Conservation (phyloP, 2,797 vertebrate genomes). For the Cyprinodon diabolis region DNA sequence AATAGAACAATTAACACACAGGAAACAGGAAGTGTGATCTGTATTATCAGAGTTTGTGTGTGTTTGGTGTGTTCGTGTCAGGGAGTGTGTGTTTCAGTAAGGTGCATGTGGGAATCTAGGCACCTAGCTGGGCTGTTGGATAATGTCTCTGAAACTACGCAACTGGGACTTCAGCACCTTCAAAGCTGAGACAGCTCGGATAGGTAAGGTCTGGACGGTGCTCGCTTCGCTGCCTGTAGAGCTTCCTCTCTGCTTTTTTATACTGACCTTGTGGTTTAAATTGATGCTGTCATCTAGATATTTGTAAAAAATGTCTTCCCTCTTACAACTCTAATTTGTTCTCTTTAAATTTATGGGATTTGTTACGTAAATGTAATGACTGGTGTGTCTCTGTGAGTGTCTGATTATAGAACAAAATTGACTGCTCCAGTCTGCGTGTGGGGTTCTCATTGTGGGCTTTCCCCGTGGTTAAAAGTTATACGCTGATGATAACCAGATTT, state of each 20-base stretch:
- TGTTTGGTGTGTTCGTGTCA: conserved; percentile 21
- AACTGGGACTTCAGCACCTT: conserved; percentile 94
- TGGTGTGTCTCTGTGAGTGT: background rate
- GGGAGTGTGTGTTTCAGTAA: conserved; percentile 13
- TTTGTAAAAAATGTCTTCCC: background rate
- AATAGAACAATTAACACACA: conserved; percentile 70
- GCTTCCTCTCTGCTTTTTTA: conserved; percentile 9
- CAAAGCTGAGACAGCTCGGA: conserved; percentile 86
- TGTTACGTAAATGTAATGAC: background rate
- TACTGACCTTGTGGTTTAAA: background rate
- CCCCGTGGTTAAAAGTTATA: background rate
- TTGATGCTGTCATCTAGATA: background rate
- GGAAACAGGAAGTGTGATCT: conserved; percentile 82
- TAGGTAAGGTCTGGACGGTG: conserved; percentile 82
- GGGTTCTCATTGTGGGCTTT: conserved; percentile 6
- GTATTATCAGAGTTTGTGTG: conserved; percentile 33
- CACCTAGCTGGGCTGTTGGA: conserved; percentile 63
- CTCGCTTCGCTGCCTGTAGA: conserved; percentile 29
- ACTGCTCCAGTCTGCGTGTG: background rate
- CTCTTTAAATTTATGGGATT: background rate
- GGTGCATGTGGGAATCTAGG: conserved; percentile 49
- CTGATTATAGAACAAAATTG: background rate
- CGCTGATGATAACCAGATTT: conserved; percentile 6
- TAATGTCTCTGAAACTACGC: conserved; percentile 94
- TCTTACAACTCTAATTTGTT: background rate